These are phyloP conservation scores for Chlamydotis undulata DNA, from an alignment of 2,113 vertebrate species.

Conservation along the genomic window DNA sequence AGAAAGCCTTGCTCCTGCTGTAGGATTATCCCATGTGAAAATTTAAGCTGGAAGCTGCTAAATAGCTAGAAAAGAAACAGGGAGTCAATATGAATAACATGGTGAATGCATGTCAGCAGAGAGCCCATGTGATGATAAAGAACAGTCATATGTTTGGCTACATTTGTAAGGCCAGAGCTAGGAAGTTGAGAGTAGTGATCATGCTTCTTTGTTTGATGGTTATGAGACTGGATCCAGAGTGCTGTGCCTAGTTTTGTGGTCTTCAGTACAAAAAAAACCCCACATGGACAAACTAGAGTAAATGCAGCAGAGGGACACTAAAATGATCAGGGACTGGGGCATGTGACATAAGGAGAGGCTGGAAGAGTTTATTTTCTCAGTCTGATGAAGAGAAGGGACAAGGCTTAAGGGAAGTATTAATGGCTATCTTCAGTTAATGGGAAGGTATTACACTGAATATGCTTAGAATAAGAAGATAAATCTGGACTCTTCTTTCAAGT, in stretches of 20 bases:
- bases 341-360: neutral
- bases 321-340: neutral
- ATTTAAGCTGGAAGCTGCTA: neutral
- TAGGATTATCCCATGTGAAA: neutral
- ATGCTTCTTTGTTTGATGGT: neutral
- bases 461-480: neutral
- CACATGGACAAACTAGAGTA: accelerated
- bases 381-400: neutral
- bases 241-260: neutral
- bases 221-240: neutral
- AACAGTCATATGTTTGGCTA: neutral
- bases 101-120: neutral
- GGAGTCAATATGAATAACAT: neutral
- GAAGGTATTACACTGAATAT: neutral
- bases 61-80: neutral
- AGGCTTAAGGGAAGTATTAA: neutral
- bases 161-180: neutral
- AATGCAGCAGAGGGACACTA: neutral
- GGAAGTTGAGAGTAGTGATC: neutral
- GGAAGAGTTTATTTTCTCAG: neutral
- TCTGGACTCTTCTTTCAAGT: neutral
- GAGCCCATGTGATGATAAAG: neutral
- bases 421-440: neutral
- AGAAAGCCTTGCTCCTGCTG: neutral
- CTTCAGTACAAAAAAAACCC: neutral